Percentiles rank a stretch among this genome's conserved stretches.
Evolutionary conservation across 2,113 vertebrate species (phyloP).

Genomic region (Zapornia atra): DNA sequence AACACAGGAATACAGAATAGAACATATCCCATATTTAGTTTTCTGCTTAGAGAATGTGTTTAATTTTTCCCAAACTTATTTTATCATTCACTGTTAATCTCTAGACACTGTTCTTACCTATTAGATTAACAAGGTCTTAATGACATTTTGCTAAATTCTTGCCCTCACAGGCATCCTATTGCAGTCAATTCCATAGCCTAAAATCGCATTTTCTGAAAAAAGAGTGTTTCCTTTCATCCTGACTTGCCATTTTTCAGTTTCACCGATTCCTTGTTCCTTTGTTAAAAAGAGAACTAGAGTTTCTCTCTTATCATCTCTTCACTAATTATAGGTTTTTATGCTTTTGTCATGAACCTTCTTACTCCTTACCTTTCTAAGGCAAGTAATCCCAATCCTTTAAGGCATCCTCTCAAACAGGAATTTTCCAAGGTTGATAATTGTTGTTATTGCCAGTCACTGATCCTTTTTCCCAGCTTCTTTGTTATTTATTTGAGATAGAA

Average conservation of each 20-base stretch:
- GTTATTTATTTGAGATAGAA: background rate
- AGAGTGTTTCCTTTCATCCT: background rate
- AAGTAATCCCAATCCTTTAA: conserved; percentile 17
- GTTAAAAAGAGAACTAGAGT: background rate
- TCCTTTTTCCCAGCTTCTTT: background rate
- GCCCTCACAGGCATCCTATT: background rate
- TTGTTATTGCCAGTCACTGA: background rate
- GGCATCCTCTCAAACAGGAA: background rate
- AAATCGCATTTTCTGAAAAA: background rate
- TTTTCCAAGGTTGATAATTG: background rate
- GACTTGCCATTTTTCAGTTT: background rate
- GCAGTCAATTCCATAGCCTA: background rate
- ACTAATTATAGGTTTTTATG: background rate
- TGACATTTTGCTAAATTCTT: background rate
- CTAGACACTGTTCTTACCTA: background rate
- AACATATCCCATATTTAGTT: background rate
- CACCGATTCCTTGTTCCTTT: background rate
- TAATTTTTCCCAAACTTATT: background rate
- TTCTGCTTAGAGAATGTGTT: background rate
- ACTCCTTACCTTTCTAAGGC: background rate
- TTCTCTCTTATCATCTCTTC: background rate
- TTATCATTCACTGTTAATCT: background rate
- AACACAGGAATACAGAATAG: background rate
- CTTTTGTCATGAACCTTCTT: background rate
- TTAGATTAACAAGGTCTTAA: background rate